Base-by-base conservation (phyloP, 2,797 vertebrate species). In the Gobionotothen gibberifrons region DNA sequence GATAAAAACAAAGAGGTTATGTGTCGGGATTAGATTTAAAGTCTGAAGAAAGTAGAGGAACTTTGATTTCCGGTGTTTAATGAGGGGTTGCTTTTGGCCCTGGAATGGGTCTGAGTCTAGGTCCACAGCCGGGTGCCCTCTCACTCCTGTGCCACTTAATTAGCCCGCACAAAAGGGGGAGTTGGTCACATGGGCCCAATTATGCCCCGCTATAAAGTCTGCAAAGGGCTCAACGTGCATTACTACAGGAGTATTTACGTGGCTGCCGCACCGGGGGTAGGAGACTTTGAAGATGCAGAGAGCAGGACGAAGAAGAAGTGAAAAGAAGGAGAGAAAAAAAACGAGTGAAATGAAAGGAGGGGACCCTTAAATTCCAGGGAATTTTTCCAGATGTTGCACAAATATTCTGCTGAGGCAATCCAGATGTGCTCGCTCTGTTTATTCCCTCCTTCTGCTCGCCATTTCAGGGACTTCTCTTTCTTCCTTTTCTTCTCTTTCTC, bases 371-470 rank as follows among this genome's bases (percentile, higher is more conserved):
- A 94, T 95, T 94, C 93, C 92, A 89, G 87, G 81, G 89, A 90
- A 93, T 92, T 93, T 92, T 92, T 93, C 93, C 93, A 95, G 94
- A 95, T 94, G 93, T 93, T 94, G 85, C 85, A 74, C 87, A 94
- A 93, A 93, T 93, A 92, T 90, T 92, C 90, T 83, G 77, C 84
- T 94, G 92, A 93, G 91, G 86, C 88, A 76, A 92, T 94, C 94
- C 94, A 95, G 95, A 95, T 95, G 94, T 94, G 90, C 89, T 84
- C 85, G 67, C 80, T 78, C 76, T 78, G 80, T 88, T 89, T 89
- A 82, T 81, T 81, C 86, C 84, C 75, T 85, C 82, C 75, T 87
- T 83, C 79, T 78, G 77, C 84, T 82, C 56, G 12, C 72, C 15
- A 78, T 79, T 88, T 85, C 76, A 84, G 78, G 72, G 79, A 84